These are phyloP conservation scores for Rhizomys pruinosus DNA, from an alignment of 2,113 vertebrate genomes.

Conservation along the genomic window DNA sequence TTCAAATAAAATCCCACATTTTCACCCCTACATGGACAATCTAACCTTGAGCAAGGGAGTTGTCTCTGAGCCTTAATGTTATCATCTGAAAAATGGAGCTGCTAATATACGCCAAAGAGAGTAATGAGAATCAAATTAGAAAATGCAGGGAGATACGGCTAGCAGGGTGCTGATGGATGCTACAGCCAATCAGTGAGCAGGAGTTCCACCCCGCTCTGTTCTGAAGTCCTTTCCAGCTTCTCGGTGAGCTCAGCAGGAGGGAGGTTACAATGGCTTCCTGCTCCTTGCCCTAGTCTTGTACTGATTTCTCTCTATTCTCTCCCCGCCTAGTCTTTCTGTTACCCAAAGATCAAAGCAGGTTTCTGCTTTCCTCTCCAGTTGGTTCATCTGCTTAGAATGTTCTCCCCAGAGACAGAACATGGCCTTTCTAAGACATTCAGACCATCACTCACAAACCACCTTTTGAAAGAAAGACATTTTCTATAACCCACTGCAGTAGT, in stretches of 20 bases:
- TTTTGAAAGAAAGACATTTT: neutral
- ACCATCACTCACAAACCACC: neutral
- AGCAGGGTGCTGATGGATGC: neutral
- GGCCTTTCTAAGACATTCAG: neutral
- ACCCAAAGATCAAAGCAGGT: neutral
- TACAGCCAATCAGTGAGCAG: neutral
- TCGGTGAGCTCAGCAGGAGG: neutral
- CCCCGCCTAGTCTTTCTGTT: neutral
- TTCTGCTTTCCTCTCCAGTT: neutral
- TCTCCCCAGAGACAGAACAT: neutral
- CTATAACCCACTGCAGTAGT: neutral
- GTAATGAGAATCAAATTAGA: neutral
- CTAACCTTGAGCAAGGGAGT: neutral
- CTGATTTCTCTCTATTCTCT: neutral
- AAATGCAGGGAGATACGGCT: neutral
- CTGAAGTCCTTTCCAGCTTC: neutral
- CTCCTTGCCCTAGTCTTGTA: neutral
- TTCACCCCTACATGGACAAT: neutral
- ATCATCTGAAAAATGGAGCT: slow-evolving; percentile 2
- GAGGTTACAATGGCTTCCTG: neutral
- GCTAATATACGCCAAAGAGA: neutral
- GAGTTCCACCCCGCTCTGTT: neutral
- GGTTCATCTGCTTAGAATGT: neutral
- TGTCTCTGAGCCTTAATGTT: neutral
- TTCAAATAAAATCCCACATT: neutral